These are phyloP conservation scores for Parus major DNA, from an alignment of 2,113 vertebrate genomes.

Conservation along the genomic window DNA sequence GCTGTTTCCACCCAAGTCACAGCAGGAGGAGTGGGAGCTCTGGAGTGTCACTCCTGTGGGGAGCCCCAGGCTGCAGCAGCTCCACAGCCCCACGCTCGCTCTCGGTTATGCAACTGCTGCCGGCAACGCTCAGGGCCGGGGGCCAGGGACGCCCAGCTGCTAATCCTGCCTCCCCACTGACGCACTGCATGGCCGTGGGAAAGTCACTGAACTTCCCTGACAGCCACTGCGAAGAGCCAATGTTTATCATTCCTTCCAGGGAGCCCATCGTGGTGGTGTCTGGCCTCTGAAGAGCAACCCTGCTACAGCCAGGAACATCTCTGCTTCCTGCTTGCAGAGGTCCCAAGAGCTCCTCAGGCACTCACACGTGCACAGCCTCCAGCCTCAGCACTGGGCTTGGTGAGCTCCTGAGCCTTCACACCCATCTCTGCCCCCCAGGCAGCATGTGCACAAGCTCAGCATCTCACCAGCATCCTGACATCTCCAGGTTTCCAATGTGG, in stretches of 20 bases:
- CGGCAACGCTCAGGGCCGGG: not conserved
- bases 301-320: not conserved
- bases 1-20: not conserved
- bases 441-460: not conserved
- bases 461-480: not conserved
- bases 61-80: not conserved
- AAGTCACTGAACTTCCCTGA: slow-evolving; percentile 25
- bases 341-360: not conserved
- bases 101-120: not conserved
- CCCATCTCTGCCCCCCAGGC: too few species aligned
- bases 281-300: not conserved
- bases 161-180: slow-evolving; percentile 33
- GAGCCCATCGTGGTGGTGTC: not conserved
- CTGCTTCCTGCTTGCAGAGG: not conserved
- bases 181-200: slow-evolving; percentile 18
- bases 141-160: slow-evolving; percentile 31
- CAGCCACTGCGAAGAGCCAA: not conserved
- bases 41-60: fast-evolving
- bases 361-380: fast-evolving
- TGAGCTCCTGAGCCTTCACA: not conserved
- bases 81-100: fast-evolving
- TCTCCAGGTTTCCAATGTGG: fast-evolving
- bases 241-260: slow-evolving; percentile 24
- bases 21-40: not conserved
- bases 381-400: not conserved